Evolutionary conservation across 2,113 vertebrate genomes (phyloP).

Genomic region (Phrynocephalus versicolor): DNA sequence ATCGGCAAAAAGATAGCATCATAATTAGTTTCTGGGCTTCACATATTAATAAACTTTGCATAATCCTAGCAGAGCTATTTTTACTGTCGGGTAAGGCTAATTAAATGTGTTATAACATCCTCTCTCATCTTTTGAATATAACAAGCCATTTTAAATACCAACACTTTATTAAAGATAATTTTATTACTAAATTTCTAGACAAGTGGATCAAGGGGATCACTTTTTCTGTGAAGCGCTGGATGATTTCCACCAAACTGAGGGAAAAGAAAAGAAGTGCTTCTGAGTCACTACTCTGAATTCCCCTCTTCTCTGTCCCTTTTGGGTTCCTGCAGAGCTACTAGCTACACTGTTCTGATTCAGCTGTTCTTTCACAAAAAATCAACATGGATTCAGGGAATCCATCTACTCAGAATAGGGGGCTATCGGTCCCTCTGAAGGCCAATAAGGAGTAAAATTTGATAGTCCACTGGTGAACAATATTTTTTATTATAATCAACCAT

Average conservation of each 20-base stretch:
- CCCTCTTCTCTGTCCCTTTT: neutral
- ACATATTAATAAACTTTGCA: slow-evolving; percentile 50
- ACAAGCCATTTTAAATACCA: slow-evolving; percentile 51
- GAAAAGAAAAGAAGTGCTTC: neutral
- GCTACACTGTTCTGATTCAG: neutral
- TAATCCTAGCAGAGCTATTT: slow-evolving; percentile 45
- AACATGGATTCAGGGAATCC: neutral
- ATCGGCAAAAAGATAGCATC: slow-evolving; percentile 15
- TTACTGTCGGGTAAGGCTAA: slow-evolving; percentile 59
- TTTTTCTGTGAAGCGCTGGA: slow-evolving; percentile 11
- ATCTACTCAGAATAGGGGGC: neutral
- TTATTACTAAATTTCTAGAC: slow-evolving; percentile 38
- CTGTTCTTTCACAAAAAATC: neutral
- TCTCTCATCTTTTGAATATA: slow-evolving; percentile 49
- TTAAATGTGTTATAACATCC: slow-evolving; percentile 52
- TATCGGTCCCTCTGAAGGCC: neutral
- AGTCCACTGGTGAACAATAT: neutral
- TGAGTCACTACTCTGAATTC: neutral
- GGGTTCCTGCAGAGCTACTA: neutral
- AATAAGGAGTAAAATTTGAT: neutral
- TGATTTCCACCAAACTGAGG: slow-evolving; percentile 12
- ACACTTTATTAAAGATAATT: slow-evolving; percentile 57
- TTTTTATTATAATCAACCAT: too few species aligned
- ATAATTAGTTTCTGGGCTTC: slow-evolving; percentile 48
- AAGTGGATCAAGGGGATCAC: neutral